Percentiles rank a stretch among this genome's conserved stretches.
These are phyloP conservation scores for Notechis scutatus DNA, from an alignment of 2,113 vertebrate species.

Conservation along the genomic window DNA sequence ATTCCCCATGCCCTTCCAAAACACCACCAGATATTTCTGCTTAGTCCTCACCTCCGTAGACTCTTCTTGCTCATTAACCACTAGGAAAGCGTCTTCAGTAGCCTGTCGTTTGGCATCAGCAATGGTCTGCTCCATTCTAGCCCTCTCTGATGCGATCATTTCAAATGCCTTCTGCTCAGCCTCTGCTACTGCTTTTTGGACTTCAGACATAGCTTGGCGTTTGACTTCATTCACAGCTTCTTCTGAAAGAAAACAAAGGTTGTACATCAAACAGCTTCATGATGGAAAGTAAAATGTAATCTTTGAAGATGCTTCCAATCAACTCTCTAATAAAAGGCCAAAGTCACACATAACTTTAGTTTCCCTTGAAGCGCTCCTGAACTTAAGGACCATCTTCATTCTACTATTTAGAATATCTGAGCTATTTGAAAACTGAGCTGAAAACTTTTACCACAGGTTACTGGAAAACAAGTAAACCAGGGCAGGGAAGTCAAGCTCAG, in stretches of 20 bases:
- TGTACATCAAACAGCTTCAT: slow-evolving; percentile 42
- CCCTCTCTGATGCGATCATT: slow-evolving; percentile 92
- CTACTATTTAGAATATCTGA: background rate
- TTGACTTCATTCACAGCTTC: slow-evolving; percentile 99
- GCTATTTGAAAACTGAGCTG: background rate
- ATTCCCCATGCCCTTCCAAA: background rate
- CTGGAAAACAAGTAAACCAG: background rate
- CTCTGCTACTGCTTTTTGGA: slow-evolving; percentile 95
- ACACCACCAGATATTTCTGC: too few relatives aligned
- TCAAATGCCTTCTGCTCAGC: slow-evolving; percentile 98
- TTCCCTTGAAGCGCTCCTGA: background rate
- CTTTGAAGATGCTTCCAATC: background rate
- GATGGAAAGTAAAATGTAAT: accelerated
- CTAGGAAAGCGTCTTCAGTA: slow-evolving; percentile 89
- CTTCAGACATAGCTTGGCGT: slow-evolving; percentile 97
- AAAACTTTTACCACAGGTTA: background rate
- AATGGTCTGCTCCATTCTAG: slow-evolving; percentile 97
- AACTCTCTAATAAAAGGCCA: background rate
- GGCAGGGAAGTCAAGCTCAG: background rate
- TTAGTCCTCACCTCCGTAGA: slow-evolving; percentile 87
- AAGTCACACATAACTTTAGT: background rate
- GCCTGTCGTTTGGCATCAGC: slow-evolving; percentile 92
- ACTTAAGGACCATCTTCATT: background rate
- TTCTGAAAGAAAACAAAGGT: slow-evolving; percentile 76
- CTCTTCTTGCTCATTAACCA: slow-evolving; percentile 97